A percentile compares a stretch with the other conserved stretches of the same genome.
These are phyloP conservation scores for Schizotus pectinicornis DNA, from an alignment of 2,888 invertebrate species.

Conservation along the genomic window DNA sequence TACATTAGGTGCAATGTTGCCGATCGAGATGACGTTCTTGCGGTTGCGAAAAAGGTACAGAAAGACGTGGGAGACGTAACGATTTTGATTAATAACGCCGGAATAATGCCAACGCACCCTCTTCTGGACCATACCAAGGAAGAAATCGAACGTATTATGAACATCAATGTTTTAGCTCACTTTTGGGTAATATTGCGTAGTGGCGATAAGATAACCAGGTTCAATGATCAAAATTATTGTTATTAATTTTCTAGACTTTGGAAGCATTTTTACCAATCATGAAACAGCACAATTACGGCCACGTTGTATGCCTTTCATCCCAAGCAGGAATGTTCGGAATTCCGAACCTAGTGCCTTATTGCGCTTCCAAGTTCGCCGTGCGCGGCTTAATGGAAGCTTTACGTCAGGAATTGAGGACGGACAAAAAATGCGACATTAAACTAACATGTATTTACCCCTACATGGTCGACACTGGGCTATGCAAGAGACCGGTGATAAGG, in stretches of 20 bases:
- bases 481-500: constrained; percentile 76
- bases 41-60: constrained; percentile 67
- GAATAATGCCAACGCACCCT: constrained; percentile 82
- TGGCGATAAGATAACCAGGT: constrained; percentile 1
- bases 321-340: constrained; percentile 77
- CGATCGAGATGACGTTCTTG: constrained; percentile 70
- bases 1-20: constrained; percentile 76
- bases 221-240: neutral
- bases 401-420: constrained; percentile 72
- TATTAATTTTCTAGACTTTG: constrained; percentile 61
- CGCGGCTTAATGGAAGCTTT: constrained; percentile 85
- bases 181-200: constrained; percentile 71
- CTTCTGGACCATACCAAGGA: constrained; percentile 69
- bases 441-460: constrained; percentile 87
- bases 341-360: constrained; percentile 79
- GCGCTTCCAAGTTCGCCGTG: constrained; percentile 83
- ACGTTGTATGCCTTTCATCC: constrained; percentile 78
- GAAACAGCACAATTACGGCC: constrained; percentile 76
- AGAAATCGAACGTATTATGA: constrained; percentile 73
- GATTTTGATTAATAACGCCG: constrained; percentile 85
- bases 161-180: constrained; percentile 80
- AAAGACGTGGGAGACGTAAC: constrained; percentile 78
- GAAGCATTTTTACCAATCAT: constrained; percentile 80
- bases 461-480: constrained; percentile 86
- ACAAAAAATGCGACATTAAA: constrained; percentile 65